Conservation (phyloP, 2,888 invertebrate genomes). For the Tuberolachnus salignus region DNA sequence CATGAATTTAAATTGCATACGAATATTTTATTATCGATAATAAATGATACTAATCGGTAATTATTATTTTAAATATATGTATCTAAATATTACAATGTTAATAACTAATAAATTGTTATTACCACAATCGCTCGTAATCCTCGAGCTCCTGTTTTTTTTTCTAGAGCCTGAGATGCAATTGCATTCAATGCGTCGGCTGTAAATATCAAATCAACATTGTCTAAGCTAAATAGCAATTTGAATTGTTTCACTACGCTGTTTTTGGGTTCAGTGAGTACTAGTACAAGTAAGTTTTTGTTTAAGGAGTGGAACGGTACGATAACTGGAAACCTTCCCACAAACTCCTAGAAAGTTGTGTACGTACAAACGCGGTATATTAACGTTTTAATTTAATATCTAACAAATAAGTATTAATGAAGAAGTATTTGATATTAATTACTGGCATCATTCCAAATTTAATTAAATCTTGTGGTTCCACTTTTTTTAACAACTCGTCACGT, state of each 20-base stretch:
- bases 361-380: too few species aligned
- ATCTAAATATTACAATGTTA: too few species aligned
- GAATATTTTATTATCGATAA: too few species aligned
- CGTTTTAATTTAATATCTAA: not conserved
- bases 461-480: constrained; percentile 93
- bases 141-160: constrained; percentile 95
- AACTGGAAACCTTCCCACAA: constrained; percentile 95
- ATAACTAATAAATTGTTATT: constrained; percentile 60
- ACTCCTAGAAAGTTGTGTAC: constrained; percentile 72
- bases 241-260: constrained; percentile 98
- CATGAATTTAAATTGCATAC: not conserved
- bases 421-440: constrained; percentile 65
- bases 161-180: constrained; percentile 91
- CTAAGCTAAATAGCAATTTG: constrained; percentile 79
- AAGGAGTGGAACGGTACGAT: constrained; percentile 97
- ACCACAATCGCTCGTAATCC: constrained; percentile 96
- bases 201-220: constrained; percentile 87
- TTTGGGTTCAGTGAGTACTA: constrained; percentile 95
- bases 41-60: too few species aligned
- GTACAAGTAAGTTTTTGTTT: constrained; percentile 85
- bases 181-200: constrained; percentile 84
- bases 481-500: constrained; percentile 79
- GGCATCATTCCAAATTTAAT: constrained; percentile 99
- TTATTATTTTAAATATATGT: too few species aligned
- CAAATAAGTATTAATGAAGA: not conserved